These are phyloP conservation scores for Erythrolamprus reginae DNA, from an alignment of 2,113 vertebrate genomes.

Conservation along the genomic window DNA sequence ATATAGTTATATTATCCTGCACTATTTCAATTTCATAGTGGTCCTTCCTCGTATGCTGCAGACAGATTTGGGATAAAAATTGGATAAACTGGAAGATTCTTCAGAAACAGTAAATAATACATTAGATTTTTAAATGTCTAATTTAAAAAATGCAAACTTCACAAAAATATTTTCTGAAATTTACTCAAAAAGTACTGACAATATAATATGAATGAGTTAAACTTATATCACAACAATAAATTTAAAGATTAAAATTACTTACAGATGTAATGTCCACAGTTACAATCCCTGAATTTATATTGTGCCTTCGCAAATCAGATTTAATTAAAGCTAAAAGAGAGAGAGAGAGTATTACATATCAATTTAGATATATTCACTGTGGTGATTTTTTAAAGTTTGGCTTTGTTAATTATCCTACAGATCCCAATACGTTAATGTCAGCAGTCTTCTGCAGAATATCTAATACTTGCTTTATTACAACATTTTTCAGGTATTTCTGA, in stretches of 20 bases:
- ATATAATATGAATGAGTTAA: neutral
- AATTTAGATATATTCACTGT: neutral
- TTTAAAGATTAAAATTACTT: constrained; percentile 52
- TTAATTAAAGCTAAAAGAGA: constrained; percentile 80
- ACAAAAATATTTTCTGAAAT: neutral
- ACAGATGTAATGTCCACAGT: constrained; percentile 63
- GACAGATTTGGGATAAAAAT: neutral
- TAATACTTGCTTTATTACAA: neutral
- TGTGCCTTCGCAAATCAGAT: constrained; percentile 84
- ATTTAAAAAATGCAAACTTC: neutral
- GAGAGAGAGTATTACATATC: neutral
- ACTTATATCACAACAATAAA: neutral
- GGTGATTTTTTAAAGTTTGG: neutral
- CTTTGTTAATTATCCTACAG: neutral
- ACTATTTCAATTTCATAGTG: neutral
- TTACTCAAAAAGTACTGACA: neutral
- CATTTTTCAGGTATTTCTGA: neutral
- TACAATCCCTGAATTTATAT: constrained; percentile 68
- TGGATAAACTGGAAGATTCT: neutral
- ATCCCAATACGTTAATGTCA: neutral
- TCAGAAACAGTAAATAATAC: neutral
- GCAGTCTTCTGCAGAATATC: neutral
- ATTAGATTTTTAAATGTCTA: neutral
- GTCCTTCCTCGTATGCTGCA: neutral
- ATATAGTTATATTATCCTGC: neutral